Base-by-base conservation (phyloP, 2,888 invertebrate species). In the Perithous albicinctus region DNA sequence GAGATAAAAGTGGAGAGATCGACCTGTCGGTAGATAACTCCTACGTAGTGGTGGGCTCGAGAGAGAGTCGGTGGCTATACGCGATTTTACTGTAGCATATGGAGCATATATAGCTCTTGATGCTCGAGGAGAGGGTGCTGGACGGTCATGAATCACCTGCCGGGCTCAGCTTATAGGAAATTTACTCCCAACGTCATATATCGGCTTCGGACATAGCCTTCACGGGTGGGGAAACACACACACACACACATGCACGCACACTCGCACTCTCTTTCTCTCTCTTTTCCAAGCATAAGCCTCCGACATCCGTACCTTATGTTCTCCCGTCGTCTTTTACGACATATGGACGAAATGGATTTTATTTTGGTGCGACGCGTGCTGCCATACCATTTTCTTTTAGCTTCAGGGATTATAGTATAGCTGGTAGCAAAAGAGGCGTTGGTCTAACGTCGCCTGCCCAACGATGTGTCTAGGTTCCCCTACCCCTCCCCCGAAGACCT, bases 321-420 rank as follows among this genome's bases (percentile, higher is more conserved):
- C 46, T 32, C 51, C 72, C 82, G 76, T 82, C 78, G 70, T 73
- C 75, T 77, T 76, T 83, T 85, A 83, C 81, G 81, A 81, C 80
- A 80, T 78, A 82, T 80, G 83, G 77, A 81, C 80, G 73, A 80
- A 85, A 85, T 83, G 81, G 80, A 85, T 80, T 83, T 82, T 82
- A 85, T 83, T 83, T 80, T 78, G 64, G 72, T 73, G 51, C 76
- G 69, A 76, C 73, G 80, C 78, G 73, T 76, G 76, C 76, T 76
- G 35, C 72, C 79, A 23, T 67, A 54, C 51, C 32, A 32, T 64
- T 69, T 56, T 48, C 51, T 73, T 67, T 46, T 56, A 43, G 78
- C 69, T 63, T 35, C 23, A 23, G 64, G n/a, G n/a, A 81, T 73
- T 46, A 77, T 43, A n/a, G 46, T 35, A 7, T 32, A 59, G 43